Conservation (phyloP, 2,797 vertebrate genomes). For the Phylloscopus collybita region DNA sequence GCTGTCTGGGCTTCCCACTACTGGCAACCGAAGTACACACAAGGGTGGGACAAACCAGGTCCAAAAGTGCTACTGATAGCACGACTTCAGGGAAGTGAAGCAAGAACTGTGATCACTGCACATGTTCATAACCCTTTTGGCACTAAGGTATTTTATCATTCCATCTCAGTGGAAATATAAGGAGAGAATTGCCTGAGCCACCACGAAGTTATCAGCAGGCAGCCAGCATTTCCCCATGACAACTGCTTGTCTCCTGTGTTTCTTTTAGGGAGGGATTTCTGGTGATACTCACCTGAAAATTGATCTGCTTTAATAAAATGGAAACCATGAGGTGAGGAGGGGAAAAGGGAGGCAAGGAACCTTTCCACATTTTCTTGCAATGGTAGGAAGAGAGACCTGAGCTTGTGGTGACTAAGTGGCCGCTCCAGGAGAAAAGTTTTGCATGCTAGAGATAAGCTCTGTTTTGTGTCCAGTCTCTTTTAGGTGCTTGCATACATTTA, state of each 20-base stretch:
- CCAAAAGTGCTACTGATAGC: neutral
- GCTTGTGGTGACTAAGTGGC: neutral
- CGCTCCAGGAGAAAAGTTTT: neutral
- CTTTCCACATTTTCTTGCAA: neutral
- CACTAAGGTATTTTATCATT: neutral
- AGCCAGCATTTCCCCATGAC: neutral
- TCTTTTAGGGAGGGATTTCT: neutral
- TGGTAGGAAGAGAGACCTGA: fast-evolving
- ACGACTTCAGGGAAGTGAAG: neutral
- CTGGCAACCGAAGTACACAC: neutral
- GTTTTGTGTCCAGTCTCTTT: neutral
- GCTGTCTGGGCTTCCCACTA: neutral
- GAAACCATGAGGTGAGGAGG: neutral
- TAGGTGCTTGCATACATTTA: neutral
- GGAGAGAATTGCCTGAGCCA: neutral
- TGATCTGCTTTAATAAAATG: neutral
- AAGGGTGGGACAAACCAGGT: neutral
- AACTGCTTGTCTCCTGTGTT: neutral
- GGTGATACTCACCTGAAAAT: neutral
- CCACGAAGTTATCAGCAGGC: neutral
- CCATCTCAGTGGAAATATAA: neutral
- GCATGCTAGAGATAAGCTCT: neutral
- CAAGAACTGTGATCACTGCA: neutral
- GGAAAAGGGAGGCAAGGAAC: neutral
- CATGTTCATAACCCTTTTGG: neutral